phyloP scores from a whole-genome alignment of 2,113 vertebrate genomes.

The Carlito syrichta region DNA sequence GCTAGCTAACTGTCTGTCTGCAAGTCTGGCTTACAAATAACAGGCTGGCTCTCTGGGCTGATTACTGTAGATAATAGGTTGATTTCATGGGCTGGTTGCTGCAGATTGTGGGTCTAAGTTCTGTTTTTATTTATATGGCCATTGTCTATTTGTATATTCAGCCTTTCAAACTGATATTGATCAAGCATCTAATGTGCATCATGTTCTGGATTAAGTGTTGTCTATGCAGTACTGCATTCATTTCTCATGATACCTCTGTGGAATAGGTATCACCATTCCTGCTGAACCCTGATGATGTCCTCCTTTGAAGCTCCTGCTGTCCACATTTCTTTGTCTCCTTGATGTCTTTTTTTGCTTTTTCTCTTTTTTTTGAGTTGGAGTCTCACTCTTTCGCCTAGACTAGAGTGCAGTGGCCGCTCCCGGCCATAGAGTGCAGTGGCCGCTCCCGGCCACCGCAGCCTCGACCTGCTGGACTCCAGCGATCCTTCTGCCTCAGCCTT shows the following conservation, averaged over 20 bases:
- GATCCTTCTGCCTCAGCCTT: too few species aligned
- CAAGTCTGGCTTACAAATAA: not conserved
- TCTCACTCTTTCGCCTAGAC: too few species aligned
- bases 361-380: too few species aligned
- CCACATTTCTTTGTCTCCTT: not conserved
- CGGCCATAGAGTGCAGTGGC: too few species aligned
- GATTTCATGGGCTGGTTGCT: not conserved
- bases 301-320: not conserved
- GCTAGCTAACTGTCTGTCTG: too few species aligned
- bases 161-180: not conserved
- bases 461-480: too few species aligned
- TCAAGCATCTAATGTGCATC: not conserved
- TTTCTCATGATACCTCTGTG: not conserved
- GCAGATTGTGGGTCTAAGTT: not conserved
- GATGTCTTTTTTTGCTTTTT: too few species aligned
- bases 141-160: not conserved
- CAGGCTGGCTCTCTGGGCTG: not conserved
- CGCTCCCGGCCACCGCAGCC: not conserved
- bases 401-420: too few species aligned
- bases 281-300: not conserved
- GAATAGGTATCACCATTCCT: not conserved
- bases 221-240: not conserved
- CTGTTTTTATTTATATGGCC: not conserved
- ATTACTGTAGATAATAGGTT: not conserved
- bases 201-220: not conserved